phyloP scores from a whole-genome alignment of 1,140 invertebrate species.

The Scaptomyza hsui region DNA sequence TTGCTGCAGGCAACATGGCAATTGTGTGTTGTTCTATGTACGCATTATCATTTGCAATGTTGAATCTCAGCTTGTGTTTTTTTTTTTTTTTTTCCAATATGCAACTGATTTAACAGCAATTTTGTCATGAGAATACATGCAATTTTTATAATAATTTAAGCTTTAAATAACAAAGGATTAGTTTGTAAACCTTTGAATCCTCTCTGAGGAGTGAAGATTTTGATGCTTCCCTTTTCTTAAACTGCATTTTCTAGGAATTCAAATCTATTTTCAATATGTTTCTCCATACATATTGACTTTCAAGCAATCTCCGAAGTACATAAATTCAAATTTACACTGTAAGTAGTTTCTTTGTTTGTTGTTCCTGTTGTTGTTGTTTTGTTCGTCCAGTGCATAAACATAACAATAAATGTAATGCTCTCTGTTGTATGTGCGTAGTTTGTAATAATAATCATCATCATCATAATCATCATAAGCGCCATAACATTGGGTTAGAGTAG shows the following conservation, averaged over 20 bases:
- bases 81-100: neutral
- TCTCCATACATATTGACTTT: neutral
- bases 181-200: no score
- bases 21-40: neutral
- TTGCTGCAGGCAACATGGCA: neutral
- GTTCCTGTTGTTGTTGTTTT: conserved; percentile 1
- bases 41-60: conserved; percentile 6
- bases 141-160: no score
- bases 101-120: neutral
- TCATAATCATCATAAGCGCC: conserved; percentile 36
- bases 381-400: conserved; percentile 38
- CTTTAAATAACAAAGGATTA: no score
- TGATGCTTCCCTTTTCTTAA: no score
- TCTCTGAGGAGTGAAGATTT: no score
- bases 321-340: conserved; percentile 29
- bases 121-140: neutral
- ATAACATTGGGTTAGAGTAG: conserved; percentile 2
- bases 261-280: conserved; percentile 9
- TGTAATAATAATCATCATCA: conserved; percentile 41
- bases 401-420: conserved; percentile 46
- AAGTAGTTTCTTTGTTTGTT: conserved; percentile 21
- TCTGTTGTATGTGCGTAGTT: conserved; percentile 37
- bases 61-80: neutral
- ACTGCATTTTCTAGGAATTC: neutral
- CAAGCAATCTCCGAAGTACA: conserved; percentile 10